Evolutionary conservation across 1,140 invertebrate genomes (phyloP).

Genomic region (Macrosteles quadrilineatus): DNA sequence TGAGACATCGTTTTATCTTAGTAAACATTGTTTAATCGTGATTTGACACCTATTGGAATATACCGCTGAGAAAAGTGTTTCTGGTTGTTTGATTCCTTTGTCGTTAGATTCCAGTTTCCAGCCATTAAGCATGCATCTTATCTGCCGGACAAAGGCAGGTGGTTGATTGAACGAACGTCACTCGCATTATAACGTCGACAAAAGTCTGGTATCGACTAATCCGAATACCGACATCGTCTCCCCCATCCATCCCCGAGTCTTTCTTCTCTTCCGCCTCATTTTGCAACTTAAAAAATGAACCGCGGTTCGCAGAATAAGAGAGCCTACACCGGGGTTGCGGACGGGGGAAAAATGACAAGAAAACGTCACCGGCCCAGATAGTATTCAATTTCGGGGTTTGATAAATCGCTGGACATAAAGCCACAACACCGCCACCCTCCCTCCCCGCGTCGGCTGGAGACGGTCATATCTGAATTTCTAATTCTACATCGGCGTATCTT

Average conservation of each 20-base stretch:
- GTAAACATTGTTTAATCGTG: no score
- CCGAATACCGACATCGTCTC: background rate
- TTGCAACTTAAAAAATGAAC: slow-evolving; percentile 34
- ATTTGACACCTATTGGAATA: no score
- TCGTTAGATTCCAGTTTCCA: no score
- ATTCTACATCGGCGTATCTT: slow-evolving; percentile 22
- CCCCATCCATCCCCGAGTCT: background rate
- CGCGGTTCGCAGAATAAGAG: slow-evolving; percentile 24
- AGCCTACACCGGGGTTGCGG: background rate
- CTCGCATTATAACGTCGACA: slow-evolving; percentile 5
- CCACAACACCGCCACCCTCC: background rate
- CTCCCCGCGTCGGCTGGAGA: background rate
- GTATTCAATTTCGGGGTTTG: slow-evolving; percentile 31
- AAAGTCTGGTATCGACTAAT: slow-evolving; percentile 15
- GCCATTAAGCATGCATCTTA: no score
- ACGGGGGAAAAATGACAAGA: slow-evolving; percentile 30
- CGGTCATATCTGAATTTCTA: slow-evolving; percentile 32
- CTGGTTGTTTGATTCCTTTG: no score
- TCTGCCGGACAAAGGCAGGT: slow-evolving; percentile 5
- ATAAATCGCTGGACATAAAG: slow-evolving; percentile 33
- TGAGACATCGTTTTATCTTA: no score
- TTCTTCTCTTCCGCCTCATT: slow-evolving; percentile 33
- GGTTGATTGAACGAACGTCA: slow-evolving; percentile 15
- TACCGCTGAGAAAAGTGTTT: no score
- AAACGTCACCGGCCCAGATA: slow-evolving; percentile 30